Conservation (phyloP, 2,888 invertebrate genomes). For the Pollenia labialis region DNA sequence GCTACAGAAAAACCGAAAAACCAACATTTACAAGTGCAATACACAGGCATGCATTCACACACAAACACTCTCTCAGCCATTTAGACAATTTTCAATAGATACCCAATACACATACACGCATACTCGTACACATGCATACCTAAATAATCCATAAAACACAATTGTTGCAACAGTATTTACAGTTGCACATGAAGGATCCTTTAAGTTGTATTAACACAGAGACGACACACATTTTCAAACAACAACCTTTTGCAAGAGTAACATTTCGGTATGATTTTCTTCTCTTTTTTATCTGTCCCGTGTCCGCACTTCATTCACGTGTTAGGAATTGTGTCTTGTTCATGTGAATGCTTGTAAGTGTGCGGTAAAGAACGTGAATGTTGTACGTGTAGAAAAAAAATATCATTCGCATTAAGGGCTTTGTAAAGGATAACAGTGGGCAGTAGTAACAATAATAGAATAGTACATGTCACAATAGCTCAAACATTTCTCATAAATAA, state of each 20-base stretch:
- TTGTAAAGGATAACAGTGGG: background rate
- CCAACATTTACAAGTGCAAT: background rate
- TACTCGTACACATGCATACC: too few species aligned
- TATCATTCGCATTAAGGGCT: conserved; percentile 15
- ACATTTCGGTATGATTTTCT: background rate
- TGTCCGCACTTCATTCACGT: conserved; percentile 35
- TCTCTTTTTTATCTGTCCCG: background rate
- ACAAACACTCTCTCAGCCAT: background rate
- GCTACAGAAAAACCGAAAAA: background rate
- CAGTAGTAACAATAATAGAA: background rate
- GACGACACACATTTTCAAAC: background rate
- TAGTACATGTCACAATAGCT: background rate
- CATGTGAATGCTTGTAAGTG: background rate
- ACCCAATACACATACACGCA: background rate
- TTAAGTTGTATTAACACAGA: conserved; percentile 11
- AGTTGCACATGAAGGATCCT: conserved; percentile 37
- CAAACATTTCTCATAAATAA: background rate
- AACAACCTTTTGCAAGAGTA: background rate
- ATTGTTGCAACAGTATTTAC: conserved; percentile 34
- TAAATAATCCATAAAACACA: background rate
- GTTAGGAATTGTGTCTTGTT: conserved; percentile 1
- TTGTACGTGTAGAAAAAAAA: conserved; percentile 7
- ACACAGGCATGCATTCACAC: background rate
- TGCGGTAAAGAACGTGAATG: background rate
- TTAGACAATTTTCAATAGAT: conserved; percentile 1